These are phyloP conservation scores for Dendroctonus ponderosae DNA, from an alignment of 1,140 invertebrate species.

Conservation along the genomic window DNA sequence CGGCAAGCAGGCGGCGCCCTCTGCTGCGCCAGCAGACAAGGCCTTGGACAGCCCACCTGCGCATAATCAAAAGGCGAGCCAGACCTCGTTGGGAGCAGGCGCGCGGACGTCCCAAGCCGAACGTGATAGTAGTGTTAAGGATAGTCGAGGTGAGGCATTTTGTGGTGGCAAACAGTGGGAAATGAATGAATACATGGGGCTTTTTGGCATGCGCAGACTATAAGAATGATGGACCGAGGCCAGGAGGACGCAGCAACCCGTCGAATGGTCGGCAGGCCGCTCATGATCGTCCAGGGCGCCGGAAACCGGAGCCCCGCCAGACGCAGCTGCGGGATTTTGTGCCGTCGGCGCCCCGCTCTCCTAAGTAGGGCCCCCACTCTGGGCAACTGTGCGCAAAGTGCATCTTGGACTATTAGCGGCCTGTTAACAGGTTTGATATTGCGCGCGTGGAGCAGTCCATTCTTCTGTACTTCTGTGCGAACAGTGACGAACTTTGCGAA, in stretches of 20 bases:
- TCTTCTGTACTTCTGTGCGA: too few species aligned
- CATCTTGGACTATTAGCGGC: too few species aligned
- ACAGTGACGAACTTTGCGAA: too few species aligned
- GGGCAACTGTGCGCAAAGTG: too few species aligned
- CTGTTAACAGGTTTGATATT: too few species aligned
- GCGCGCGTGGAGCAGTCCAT: too few species aligned
- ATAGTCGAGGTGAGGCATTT: conserved; percentile 26
- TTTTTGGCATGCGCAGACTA: not conserved
- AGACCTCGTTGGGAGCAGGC: not conserved
- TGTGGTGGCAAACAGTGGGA: too few species aligned
- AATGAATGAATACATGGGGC: too few species aligned
- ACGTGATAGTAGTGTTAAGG: conserved; percentile 34
- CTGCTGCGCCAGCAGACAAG: conserved; percentile 17
- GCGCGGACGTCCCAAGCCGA: conserved; percentile 10
- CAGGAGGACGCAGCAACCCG: conserved; percentile 8
- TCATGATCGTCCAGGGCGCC: conserved; percentile 40
- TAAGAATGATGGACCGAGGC: conserved; percentile 12
- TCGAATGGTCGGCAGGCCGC: conserved; percentile 23
- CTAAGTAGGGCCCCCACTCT: conserved; percentile 4
- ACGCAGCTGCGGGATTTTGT: conserved; percentile 46
- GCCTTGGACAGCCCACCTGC: not conserved
- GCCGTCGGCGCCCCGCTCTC: conserved; percentile 28
- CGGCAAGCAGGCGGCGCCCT: conserved; percentile 48
- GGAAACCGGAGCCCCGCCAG: conserved; percentile 41
- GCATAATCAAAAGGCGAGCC: not conserved